phyloP scores from a whole-genome alignment of 2,113 vertebrate species.

The Harpagus bidentatus region DNA sequence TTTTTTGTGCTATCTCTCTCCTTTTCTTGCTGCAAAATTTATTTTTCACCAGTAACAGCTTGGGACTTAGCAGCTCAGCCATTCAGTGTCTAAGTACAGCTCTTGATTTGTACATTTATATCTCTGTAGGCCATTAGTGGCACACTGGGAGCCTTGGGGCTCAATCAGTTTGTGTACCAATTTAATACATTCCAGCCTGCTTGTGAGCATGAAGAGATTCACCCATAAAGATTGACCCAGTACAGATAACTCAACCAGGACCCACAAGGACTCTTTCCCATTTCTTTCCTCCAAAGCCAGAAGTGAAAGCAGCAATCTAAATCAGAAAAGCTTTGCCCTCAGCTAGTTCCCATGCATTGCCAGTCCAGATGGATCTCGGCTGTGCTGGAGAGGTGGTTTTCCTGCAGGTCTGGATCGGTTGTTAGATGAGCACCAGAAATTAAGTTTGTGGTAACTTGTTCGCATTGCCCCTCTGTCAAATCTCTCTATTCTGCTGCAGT shows the following conservation, averaged over 20 bases:
- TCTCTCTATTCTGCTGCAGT: neutral
- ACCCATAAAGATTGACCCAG: neutral
- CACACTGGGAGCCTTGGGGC: neutral
- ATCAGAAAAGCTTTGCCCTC: neutral
- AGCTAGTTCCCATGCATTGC: neutral
- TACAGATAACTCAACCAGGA: neutral
- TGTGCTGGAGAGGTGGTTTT: neutral
- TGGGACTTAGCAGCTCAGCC: neutral
- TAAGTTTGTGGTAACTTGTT: neutral
- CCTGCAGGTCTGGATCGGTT: neutral
- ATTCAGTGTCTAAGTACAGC: neutral
- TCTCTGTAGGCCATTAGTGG: neutral
- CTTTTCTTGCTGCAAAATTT: neutral
- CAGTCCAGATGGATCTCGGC: neutral
- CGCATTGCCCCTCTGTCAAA: neutral
- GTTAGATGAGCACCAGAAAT: neutral
- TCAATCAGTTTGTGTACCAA: neutral
- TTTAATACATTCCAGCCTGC: neutral
- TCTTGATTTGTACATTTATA: neutral
- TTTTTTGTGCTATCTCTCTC: neutral
- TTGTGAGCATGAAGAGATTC: neutral
- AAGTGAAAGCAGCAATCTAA: neutral
- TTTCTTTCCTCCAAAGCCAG: neutral
- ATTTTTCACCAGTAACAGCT: neutral
- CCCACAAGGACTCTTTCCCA: accelerated